These are phyloP conservation scores for Caretta caretta DNA, from an alignment of 2,113 vertebrate species.

Conservation along the genomic window DNA sequence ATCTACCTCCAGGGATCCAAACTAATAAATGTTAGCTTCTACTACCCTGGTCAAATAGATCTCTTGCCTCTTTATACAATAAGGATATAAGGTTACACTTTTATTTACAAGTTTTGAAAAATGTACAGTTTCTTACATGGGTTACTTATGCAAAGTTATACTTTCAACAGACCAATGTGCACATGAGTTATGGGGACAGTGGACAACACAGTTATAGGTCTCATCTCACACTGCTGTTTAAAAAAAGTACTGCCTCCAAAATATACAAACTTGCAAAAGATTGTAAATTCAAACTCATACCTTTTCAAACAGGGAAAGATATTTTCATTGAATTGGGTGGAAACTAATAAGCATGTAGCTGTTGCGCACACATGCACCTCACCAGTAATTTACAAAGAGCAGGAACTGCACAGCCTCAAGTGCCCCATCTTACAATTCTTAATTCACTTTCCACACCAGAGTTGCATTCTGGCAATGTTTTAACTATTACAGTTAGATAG, in stretches of 20 bases:
- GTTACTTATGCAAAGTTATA: constrained; percentile 95
- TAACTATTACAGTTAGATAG: background rate
- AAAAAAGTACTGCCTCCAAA: constrained; percentile 67
- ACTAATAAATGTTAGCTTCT: background rate
- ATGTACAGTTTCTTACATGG: constrained; percentile 99
- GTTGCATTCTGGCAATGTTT: background rate
- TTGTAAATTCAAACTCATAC: constrained; percentile 39
- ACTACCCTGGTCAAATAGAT: background rate
- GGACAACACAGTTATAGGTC: constrained; percentile 75
- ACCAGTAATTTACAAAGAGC: background rate
- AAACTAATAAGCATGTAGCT: constrained; percentile 71
- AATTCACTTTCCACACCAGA: constrained; percentile 7
- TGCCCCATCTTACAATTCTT: background rate
- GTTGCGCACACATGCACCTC: constrained; percentile 49
- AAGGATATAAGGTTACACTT: constrained; percentile 85
- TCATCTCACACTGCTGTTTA: constrained; percentile 74
- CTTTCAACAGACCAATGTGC: constrained; percentile 80
- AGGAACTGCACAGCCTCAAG: constrained; percentile 41
- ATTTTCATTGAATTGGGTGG: constrained; percentile 58
- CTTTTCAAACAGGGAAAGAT: constrained; percentile 55
- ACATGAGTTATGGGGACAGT: constrained; percentile 78
- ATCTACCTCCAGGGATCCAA: rapidly evolving
- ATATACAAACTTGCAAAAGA: constrained; percentile 74
- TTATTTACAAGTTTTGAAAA: constrained; percentile 99
- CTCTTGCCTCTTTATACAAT: constrained; percentile 73